These are phyloP conservation scores for Pterois miles DNA, from an alignment of 2,797 vertebrate species.

Conservation along the genomic window DNA sequence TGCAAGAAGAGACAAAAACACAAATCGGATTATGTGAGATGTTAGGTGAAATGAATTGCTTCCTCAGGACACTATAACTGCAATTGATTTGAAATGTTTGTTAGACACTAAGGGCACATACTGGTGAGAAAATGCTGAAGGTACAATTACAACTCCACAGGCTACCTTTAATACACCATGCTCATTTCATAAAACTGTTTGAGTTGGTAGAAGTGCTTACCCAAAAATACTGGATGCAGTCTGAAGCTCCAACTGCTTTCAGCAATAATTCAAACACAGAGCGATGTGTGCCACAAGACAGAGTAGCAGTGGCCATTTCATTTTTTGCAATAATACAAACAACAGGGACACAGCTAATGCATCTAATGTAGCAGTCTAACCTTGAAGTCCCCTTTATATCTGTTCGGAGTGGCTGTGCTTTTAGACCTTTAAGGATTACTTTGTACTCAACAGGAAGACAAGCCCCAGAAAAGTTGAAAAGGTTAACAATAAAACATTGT, in stretches of 20 bases:
- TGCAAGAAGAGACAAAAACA: not conserved
- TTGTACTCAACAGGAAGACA: not conserved
- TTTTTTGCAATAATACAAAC: not conserved
- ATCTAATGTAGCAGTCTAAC: not conserved
- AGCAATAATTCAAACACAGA: not conserved
- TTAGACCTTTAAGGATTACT: not conserved
- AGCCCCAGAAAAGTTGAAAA: not conserved
- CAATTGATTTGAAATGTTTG: slow-evolving; percentile 4
- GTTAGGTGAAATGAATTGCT: not conserved
- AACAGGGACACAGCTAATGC: not conserved
- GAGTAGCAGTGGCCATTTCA: not conserved
- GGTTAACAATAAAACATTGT: not conserved
- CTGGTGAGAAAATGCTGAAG: not conserved
- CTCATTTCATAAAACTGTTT: not conserved
- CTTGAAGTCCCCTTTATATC: not conserved
- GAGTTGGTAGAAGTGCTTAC: not conserved
- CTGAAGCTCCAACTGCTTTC: not conserved
- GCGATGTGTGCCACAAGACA: not conserved
- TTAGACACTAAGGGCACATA: not conserved
- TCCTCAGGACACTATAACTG: not conserved
- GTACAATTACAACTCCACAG: not conserved
- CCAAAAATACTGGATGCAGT: not conserved
- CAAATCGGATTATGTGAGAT: slow-evolving; percentile 7
- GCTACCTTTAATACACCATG: not conserved
- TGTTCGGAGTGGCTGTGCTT: not conserved